Base-by-base conservation (phyloP, 2,888 invertebrate genomes). In the Timandra comae region DNA sequence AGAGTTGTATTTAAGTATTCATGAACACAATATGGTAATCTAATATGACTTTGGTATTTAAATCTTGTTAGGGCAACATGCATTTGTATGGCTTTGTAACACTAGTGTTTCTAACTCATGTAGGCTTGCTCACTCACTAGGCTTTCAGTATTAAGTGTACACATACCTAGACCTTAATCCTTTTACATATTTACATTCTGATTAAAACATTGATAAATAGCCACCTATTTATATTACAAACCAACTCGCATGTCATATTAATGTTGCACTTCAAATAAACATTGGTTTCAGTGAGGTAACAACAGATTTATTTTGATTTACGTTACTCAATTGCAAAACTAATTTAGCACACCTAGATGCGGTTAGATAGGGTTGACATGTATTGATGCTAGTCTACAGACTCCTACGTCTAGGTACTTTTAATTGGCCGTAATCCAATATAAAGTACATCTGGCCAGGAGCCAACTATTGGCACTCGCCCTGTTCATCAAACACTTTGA, bases 401-500 rank as follows among this genome's bases (percentile, higher is more conserved):
- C 63, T 63, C 56, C 60, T 63, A 68, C 59, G 56, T 63, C 46
- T 73, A 71, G 65, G 66, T 75, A 73, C 72, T 80, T 81, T 82
- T 85, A 84, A 85, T 84, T 85, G 85, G 85, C 82, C 73, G 58
- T 76, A 80, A 81, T 85, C 85, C 84, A 84, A 82, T 80, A 75
- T 76, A 79, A 81, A 84, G 76, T 82, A 76, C 78, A 75, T 71
- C 69, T 85, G 85, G 84, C 78, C 55, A 2, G 3, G 1, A 19
- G 72, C 85, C 85, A 85, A 55, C 57, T 68, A 80, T 82, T 66
- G 77, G 74, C 77, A 73, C 75, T 76, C 56, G 70, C 64, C 66
- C 69, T 73, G 73, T 76, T 74, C 77, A 79, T 84, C 78, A 80
- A 80, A 79, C 63, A 70, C 74, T 69, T 81, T 59, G 73, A 80